Conservation (phyloP, 2,888 invertebrate genomes). For the Heteropelma amictum region DNA sequence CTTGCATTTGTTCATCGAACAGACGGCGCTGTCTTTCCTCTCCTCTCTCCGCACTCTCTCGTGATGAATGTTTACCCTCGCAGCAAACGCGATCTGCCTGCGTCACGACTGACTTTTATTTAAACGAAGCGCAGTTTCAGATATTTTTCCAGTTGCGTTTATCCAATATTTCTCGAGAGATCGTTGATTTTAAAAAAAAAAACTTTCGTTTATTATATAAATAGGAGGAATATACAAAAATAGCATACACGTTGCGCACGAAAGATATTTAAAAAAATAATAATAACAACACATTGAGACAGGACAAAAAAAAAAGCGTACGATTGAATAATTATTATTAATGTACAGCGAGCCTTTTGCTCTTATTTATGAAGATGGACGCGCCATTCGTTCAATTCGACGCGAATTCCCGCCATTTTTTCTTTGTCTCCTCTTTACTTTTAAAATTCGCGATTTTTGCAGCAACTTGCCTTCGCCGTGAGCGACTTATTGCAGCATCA, state of each 20-base stretch:
- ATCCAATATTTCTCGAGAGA: no score
- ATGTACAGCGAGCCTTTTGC: neutral
- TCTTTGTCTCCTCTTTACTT: no score
- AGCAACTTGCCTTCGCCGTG: neutral
- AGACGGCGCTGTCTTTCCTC: no score
- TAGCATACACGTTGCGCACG: neutral
- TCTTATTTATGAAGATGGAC: neutral
- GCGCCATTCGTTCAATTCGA: neutral
- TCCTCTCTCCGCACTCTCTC: no score
- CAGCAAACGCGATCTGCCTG: no score
- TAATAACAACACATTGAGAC: neutral
- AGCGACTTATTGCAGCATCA: neutral
- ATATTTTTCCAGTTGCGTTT: no score
- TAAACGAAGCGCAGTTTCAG: no score
- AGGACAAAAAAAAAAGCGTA: slow-evolving; percentile 11
- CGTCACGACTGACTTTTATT: no score
- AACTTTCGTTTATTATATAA: slow-evolving; percentile 65
- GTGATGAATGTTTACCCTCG: no score
- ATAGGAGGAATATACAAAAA: slow-evolving; percentile 64
- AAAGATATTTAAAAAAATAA: slow-evolving; percentile 1
- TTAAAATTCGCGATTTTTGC: neutral
- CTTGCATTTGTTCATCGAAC: no score
- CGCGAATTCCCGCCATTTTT: no score
- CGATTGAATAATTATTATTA: slow-evolving; percentile 13
- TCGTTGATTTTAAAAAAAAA: slow-evolving; percentile 48